phyloP scores from a whole-genome alignment of 1,140 invertebrate genomes.

The Hylaeus volcanicus region DNA sequence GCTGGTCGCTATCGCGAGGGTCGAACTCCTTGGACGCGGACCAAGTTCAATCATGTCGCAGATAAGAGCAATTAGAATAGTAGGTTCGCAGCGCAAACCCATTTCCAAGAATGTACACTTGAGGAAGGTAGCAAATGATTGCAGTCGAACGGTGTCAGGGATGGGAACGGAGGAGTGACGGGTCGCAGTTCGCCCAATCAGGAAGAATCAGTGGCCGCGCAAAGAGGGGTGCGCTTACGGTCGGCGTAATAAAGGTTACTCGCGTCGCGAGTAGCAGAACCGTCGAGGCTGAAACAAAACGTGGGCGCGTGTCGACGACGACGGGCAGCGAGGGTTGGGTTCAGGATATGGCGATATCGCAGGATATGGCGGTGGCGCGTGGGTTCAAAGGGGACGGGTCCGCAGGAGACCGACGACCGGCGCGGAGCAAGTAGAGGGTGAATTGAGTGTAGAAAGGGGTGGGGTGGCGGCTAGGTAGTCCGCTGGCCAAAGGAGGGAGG shows the following conservation, averaged over 20 bases:
- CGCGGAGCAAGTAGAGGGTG: slow-evolving; percentile 63
- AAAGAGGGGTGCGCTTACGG: slow-evolving; percentile 11
- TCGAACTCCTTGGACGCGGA: neutral
- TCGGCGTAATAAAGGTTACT: slow-evolving; percentile 57
- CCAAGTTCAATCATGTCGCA: neutral
- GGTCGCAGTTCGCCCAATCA: slow-evolving; percentile 12
- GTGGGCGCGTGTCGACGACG: slow-evolving; percentile 32
- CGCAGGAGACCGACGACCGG: slow-evolving; percentile 42
- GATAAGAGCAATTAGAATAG: too few species aligned
- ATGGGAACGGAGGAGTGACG: neutral
- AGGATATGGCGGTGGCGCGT: slow-evolving; percentile 56
- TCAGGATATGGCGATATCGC: slow-evolving; percentile 56
- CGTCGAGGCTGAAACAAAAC: slow-evolving; percentile 45
- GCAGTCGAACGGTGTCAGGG: too few species aligned
- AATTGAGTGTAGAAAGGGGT: slow-evolving; percentile 64
- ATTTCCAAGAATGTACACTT: too few species aligned
- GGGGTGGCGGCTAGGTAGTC: slow-evolving; percentile 35
- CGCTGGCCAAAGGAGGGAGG: slow-evolving; percentile 48
- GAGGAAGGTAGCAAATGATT: too few species aligned
- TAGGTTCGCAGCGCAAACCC: too few species aligned
- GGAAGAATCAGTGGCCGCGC: slow-evolving; percentile 20
- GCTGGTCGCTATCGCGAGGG: neutral
- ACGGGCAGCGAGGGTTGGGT: slow-evolving; percentile 47
- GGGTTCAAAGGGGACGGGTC: slow-evolving; percentile 59
- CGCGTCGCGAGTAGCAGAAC: slow-evolving; percentile 39